Evolutionary conservation across 53 echinoderm and acorn worm species (phyloP), one percentile per base, ranked within the genome.

Genomic region (Echinarachnius parma): DNA sequence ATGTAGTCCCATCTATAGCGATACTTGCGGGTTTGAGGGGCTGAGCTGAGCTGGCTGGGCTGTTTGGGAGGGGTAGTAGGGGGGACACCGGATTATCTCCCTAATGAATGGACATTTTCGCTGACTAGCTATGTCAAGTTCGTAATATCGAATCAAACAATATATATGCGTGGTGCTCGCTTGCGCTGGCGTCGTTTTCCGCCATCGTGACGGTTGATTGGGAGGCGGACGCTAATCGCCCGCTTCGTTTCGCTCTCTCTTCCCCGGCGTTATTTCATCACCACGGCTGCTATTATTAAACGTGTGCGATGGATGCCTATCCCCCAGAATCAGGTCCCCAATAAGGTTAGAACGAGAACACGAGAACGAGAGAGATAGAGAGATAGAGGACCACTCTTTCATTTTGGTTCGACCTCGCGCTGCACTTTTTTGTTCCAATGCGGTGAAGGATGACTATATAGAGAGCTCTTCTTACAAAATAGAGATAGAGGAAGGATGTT

Each of bases 91-190:
- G 74, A 42, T 56, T 72, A 72, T 56, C 26, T 28, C 57, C 74
- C 74, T 57, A 72, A 72, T 72, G 74, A 72, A 72, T 72, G 74
- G 57, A 72, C 74, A 72, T 72, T 72, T 69, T 72, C 74, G 56
- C 74, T 72, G 55, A 72, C 74, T 72, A 36, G 74, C 74, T 72
- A 72, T 72, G 74, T 72, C 74, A 72, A 72, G 74, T 72, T 72
- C 74, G 56, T 72, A 72, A 72, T 72, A 72, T 72, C 56, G 74
- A 56, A 72, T 72, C 74, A 72, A 72, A 56, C 74, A 54, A 72
- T 72, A 72, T 61, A 15, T 37, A 56, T 72, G 28, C 37, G 28
- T n/a, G n/a, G n/a, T n/a, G n/a, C n/a, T n/a, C 50, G 69, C 74
- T 72, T 57, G 28, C 27, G 20, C n/a, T 55, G 55, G 56, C 56